Base-by-base conservation (phyloP, 37 sponge, comb jelly and placozoan genomes). In the Aplysina aerophoba region DNA sequence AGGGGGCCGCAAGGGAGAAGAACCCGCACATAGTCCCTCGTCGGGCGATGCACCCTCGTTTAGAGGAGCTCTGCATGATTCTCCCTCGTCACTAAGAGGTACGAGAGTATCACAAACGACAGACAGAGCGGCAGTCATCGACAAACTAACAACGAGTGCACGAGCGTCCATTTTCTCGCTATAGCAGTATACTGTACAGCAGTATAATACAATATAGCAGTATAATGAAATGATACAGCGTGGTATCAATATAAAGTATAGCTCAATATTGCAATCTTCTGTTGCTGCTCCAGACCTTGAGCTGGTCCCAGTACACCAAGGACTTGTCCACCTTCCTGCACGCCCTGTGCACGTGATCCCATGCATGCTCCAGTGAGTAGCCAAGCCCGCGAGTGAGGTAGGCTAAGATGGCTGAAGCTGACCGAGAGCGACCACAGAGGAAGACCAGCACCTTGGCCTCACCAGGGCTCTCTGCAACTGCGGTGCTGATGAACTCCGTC, bases 401-500 rank as follows among this genome's bases (percentile, higher is more conserved):
- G 2, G 93, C 90, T 37, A 93, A 57, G 20, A 93, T 57, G 24
- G 87, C 81, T 3, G 85, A 84, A 44, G 93, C 83, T 27, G 93
- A 93, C 15, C 90, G 40, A 15, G 90, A 89, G 1, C 93, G 87
- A 0, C 93, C 93, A 69, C 66, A 54, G 27, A 93, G 44, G 64
- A 82, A 33, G 12, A 93, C 87, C 5, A 93, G 68, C 0, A 89
- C 86, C 41, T 62, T 63, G 22, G 41, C 35, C 15, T 50, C 25
- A 11, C 6, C 8, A 1, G 44, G 53, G 41, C 38, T 41, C 22
- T 41, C 22, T 13, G 21, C 6, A 4, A 50, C 4, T 15, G 84
- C 88, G n/a, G 73, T 81, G 21, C 25, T 60, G 27, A 91, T 87
- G 54, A 91, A 91, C 81, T 65, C 13, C 16, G 41, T 65, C 50